Percentiles rank a stretch among this genome's conserved stretches.
Conservation (phyloP, 2,888 invertebrate species). For the Mycalesis mineus region DNA sequence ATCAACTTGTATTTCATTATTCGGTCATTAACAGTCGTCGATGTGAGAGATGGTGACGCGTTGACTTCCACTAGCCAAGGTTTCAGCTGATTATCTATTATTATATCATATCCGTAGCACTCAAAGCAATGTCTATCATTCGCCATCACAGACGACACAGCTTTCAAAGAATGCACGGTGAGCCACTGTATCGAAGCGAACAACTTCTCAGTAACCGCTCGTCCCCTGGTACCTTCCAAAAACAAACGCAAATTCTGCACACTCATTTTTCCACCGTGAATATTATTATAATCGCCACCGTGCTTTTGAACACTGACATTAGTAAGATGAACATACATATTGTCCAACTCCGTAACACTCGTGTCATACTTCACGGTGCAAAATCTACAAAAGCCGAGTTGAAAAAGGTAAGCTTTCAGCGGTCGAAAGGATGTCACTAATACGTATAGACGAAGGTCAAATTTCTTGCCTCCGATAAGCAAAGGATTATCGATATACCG, state of each 20-base stretch:
- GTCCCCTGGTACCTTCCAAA: constrained; percentile 93
- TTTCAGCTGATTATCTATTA: constrained; percentile 94
- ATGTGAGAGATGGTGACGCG: constrained; percentile 93
- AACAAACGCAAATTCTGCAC: constrained; percentile 94
- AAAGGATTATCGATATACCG: constrained; percentile 97
- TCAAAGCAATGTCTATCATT: constrained; percentile 96
- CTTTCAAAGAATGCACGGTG: constrained; percentile 95
- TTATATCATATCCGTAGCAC: constrained; percentile 97
- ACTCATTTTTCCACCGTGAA: constrained; percentile 98
- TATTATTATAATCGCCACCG: constrained; percentile 95
- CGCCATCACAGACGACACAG: constrained; percentile 95
- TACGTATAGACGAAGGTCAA: constrained; percentile 94
- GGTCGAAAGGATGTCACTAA: constrained; percentile 96
- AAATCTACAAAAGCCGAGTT: constrained; percentile 95
- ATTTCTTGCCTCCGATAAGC: constrained; percentile 97
- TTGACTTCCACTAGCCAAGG: constrained; percentile 94
- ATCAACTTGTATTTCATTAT: constrained; percentile 96
- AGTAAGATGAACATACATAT: constrained; percentile 96
- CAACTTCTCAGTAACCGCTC: constrained; percentile 90
- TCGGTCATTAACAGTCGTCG: constrained; percentile 95
- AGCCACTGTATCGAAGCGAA: constrained; percentile 94
- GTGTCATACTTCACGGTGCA: constrained; percentile 97
- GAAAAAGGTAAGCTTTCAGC: constrained; percentile 94
- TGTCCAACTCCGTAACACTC: constrained; percentile 91
- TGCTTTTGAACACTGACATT: constrained; percentile 98